Conservation (phyloP, 2,888 invertebrate genomes). For the Parasteatoda lunata region DNA sequence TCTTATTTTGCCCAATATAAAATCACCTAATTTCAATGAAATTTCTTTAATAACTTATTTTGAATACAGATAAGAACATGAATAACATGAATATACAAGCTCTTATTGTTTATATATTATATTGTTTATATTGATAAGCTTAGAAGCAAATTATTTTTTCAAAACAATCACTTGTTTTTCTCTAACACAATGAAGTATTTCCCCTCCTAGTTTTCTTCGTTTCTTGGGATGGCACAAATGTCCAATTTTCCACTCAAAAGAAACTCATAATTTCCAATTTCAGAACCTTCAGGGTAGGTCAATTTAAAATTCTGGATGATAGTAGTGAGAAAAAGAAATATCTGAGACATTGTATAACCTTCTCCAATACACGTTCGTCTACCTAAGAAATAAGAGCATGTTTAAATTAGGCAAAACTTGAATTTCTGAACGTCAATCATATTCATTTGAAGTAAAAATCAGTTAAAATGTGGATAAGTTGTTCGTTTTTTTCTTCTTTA, state of each 20-base stretch:
- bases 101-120: too few species aligned
- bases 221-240: neutral
- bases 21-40: too few species aligned
- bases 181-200: too few species aligned
- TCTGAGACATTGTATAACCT: conserved; percentile 6
- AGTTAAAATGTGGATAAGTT: too few species aligned
- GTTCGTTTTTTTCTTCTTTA: too few species aligned
- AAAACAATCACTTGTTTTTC: too few species aligned
- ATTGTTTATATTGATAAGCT: too few species aligned
- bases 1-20: too few species aligned
- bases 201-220: neutral
- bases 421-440: neutral
- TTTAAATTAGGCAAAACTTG: neutral
- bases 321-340: conserved; percentile 7
- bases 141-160: too few species aligned
- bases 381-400: conserved; percentile 13
- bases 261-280: neutral
- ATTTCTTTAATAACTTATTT: too few species aligned
- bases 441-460: neutral
- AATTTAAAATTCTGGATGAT: conserved; percentile 29
- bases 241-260: neutral
- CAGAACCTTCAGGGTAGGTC: conserved; percentile 3
- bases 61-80: too few species aligned
- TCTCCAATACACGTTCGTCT: conserved; percentile 32
- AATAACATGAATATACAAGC: too few species aligned